phyloP scores from a whole-genome alignment of 2,888 invertebrate species.

The Tenthredo livida region DNA sequence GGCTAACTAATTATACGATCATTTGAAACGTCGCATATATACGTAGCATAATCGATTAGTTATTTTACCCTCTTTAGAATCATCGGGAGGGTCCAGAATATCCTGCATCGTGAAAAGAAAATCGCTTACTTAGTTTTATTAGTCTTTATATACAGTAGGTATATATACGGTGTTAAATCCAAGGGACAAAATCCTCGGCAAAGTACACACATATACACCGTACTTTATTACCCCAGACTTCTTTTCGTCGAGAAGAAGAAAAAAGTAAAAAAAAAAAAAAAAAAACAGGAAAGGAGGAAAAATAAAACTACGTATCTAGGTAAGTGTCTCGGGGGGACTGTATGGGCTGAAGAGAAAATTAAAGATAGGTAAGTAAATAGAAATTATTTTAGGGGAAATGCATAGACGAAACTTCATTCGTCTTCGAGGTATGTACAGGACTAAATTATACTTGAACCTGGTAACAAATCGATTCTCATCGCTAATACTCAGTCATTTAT shows the following conservation, averaged over 20 bases:
- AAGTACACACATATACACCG: not conserved
- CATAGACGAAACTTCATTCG: not conserved
- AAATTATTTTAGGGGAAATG: not conserved
- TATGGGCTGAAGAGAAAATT: not conserved
- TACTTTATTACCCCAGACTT: not conserved
- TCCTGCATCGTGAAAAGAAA: not conserved
- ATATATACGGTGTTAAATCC: not conserved
- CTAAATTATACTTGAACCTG: not conserved
- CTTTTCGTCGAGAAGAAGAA: not conserved
- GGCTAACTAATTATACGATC: not conserved
- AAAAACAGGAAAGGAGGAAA: not conserved
- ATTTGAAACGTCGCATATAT: not conserved
- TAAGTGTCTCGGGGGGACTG: not conserved
- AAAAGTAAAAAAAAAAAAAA: not conserved
- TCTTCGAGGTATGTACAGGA: not conserved
- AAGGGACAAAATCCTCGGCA: not conserved
- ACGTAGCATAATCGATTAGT: not conserved
- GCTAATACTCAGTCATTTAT: not conserved
- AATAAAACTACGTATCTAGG: not conserved
- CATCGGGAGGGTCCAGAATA: not conserved
- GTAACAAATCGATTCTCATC: conserved; percentile 10
- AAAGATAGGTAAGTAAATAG: not conserved
- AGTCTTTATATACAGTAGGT: not conserved
- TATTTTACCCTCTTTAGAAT: too few species aligned
- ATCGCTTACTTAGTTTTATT: not conserved